Conservation (phyloP, 2,888 invertebrate genomes). For the Drosophila crucigera region DNA sequence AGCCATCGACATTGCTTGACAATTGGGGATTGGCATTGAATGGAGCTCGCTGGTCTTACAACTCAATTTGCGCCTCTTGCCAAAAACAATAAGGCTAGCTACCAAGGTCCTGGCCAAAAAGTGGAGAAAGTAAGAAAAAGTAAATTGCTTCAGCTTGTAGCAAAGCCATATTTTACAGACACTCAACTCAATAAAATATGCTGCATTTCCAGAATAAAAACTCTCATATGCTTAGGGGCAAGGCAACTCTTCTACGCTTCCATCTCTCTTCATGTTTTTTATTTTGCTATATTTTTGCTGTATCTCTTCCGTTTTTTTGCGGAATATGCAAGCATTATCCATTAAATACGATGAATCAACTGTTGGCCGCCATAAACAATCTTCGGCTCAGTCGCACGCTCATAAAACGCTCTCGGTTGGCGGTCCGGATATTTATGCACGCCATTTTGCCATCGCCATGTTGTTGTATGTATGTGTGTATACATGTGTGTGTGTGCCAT, state of each 20-base stretch:
- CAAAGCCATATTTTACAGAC: constrained; percentile 38
- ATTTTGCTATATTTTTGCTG: constrained; percentile 21
- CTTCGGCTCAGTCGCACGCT: constrained; percentile 66
- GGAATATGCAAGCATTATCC: constrained; percentile 65
- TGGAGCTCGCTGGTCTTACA: not conserved
- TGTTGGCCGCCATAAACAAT: constrained; percentile 77
- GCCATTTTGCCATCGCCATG: constrained; percentile 69
- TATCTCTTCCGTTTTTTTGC: constrained; percentile 44
- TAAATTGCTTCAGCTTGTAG: constrained; percentile 22
- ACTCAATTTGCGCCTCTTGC: constrained; percentile 28
- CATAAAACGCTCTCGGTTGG: constrained; percentile 69
- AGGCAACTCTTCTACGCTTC: not conserved
- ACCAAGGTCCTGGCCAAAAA: not conserved
- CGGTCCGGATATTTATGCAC: constrained; percentile 73
- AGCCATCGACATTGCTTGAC: constrained; percentile 63
- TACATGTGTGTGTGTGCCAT: constrained; percentile 35
- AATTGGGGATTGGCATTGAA: constrained; percentile 50
- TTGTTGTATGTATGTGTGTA: constrained; percentile 3
- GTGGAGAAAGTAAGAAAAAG: not conserved
- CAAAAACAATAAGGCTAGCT: constrained; percentile 16
- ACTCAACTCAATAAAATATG: constrained; percentile 11
- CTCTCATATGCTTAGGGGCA: constrained; percentile 21
- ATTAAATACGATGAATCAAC: constrained; percentile 80
- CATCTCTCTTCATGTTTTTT: not conserved
- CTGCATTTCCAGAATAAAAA: constrained; percentile 18